phyloP scores from a whole-genome alignment of 1,140 invertebrate species.

The Ericerus pela region DNA sequence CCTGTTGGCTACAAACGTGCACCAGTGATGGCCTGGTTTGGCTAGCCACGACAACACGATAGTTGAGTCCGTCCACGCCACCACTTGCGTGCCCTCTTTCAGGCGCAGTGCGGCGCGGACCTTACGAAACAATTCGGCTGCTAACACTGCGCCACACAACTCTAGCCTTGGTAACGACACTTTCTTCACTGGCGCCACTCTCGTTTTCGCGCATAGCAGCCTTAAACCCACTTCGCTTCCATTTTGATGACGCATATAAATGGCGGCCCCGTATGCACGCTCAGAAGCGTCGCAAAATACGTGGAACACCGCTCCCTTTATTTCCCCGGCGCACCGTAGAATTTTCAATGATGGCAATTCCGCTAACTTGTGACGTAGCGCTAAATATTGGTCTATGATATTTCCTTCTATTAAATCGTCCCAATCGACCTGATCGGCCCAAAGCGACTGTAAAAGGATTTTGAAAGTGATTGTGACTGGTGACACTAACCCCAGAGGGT shows the following conservation, averaged over 20 bases:
- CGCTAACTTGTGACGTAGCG: too few relatives aligned
- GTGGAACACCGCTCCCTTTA: too few relatives aligned
- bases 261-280: not conserved
- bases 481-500: constrained; percentile 16
- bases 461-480: constrained; percentile 15
- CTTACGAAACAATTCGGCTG: constrained; percentile 18
- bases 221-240: not conserved
- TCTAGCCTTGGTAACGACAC: constrained; percentile 27
- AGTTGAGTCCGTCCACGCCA: constrained; percentile 16
- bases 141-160: constrained; percentile 26
- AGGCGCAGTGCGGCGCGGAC: not conserved
- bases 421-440: not conserved
- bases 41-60: constrained; percentile 16
- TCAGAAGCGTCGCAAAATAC: constrained; percentile 2
- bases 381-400: too few relatives aligned
- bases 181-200: constrained; percentile 24
- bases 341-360: too few relatives aligned
- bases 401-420: too few relatives aligned
- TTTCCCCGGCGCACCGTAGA: too few relatives aligned
- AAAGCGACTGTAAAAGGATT: constrained; percentile 19
- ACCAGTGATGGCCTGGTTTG: constrained; percentile 1
- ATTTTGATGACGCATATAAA: not conserved
- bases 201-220: constrained; percentile 17
- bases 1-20: constrained; percentile 14
- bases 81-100: not conserved